Percentiles rank a stretch among this genome's conserved stretches.
These are phyloP conservation scores for Ailuropoda melanoleuca DNA, from an alignment of 2,113 vertebrate genomes.

Conservation along the genomic window DNA sequence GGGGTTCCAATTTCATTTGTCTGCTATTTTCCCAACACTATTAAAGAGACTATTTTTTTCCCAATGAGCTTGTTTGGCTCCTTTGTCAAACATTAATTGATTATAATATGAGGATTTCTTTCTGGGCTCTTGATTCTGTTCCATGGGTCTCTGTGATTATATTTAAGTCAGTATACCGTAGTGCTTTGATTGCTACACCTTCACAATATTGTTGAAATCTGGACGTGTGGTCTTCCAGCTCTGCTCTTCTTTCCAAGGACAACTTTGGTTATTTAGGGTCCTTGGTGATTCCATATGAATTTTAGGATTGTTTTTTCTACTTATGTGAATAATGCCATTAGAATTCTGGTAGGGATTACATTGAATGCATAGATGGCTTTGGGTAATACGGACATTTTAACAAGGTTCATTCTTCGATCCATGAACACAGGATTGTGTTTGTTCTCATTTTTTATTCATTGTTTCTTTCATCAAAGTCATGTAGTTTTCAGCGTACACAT, in stretches of 20 bases:
- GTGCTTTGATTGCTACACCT: neutral
- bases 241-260: neutral
- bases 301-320: neutral
- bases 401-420: neutral
- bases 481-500: neutral
- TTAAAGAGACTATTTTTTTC: neutral
- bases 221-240: neutral
- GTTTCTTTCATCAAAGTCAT: neutral
- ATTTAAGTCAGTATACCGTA: neutral
- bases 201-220: neutral
- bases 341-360: neutral
- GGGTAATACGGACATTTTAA: neutral
- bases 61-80: neutral
- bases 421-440: neutral
- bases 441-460: neutral
- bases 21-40: too few relatives aligned
- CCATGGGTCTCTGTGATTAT: neutral
- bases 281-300: neutral
- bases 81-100: neutral
- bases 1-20: too few relatives aligned
- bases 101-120: neutral
- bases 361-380: neutral
- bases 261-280: neutral
- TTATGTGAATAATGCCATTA: neutral
- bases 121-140: neutral